Conservation (phyloP, 2,113 vertebrate species). For the Barbus barbus region DNA sequence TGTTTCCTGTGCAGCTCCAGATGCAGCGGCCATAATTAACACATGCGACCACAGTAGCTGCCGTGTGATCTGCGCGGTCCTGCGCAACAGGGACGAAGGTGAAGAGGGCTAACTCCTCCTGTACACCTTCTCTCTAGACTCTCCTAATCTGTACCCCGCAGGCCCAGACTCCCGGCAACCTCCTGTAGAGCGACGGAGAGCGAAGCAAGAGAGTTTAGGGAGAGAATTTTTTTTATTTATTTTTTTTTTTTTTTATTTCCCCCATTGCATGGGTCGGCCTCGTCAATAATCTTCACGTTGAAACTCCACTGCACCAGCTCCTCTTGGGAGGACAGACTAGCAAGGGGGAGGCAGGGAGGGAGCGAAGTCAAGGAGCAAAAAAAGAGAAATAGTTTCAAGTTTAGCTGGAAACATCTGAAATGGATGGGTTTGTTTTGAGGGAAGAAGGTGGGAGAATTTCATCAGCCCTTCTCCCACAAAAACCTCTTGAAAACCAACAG, state of each 20-base stretch:
- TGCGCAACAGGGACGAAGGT: slow-evolving; percentile 46
- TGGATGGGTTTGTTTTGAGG: slow-evolving; percentile 34
- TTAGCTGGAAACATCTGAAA: slow-evolving; percentile 26
- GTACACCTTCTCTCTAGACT: slow-evolving; percentile 43
- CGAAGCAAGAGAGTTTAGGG: slow-evolving; percentile 25
- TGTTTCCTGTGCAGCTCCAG: slow-evolving; percentile 58
- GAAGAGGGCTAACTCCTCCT: slow-evolving; percentile 34
- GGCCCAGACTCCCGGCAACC: slow-evolving; percentile 45
- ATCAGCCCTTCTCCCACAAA: slow-evolving; percentile 16
- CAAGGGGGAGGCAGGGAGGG: slow-evolving; percentile 23
- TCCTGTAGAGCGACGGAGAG: slow-evolving; percentile 49
- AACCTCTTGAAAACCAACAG: slow-evolving; percentile 20
- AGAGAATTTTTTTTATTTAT: not conserved
- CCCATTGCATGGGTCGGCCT: slow-evolving; percentile 45
- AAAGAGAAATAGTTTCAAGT: no score
- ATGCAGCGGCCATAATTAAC: slow-evolving; percentile 70
- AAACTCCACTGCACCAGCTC: slow-evolving; percentile 68
- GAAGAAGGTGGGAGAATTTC: slow-evolving; percentile 40
- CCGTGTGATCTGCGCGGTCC: slow-evolving; percentile 51
- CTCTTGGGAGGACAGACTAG: slow-evolving; percentile 68
- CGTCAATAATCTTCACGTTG: slow-evolving; percentile 56
- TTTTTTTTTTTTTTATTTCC: not conserved
- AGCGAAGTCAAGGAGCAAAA: not conserved
- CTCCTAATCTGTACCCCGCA: slow-evolving; percentile 60
- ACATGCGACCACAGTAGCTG: slow-evolving; percentile 63